Conservation (phyloP, 2,888 invertebrate species). For the Eilema griseolum region DNA sequence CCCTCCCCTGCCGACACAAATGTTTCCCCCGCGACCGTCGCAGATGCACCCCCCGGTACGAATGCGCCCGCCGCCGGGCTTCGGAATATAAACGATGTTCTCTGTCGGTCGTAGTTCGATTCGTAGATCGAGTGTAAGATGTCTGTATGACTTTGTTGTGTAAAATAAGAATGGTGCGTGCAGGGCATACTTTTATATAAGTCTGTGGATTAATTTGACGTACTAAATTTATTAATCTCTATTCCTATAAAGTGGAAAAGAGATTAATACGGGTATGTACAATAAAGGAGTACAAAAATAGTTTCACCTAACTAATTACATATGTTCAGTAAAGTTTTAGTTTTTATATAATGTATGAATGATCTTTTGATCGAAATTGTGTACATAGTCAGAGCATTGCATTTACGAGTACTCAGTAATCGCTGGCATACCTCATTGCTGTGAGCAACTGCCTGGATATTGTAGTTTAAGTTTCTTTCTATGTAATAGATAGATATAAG, state of each 20-base stretch:
- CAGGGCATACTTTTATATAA: too few species aligned
- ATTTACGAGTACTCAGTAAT: not conserved
- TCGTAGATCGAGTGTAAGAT: too few species aligned
- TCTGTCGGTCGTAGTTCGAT: not conserved
- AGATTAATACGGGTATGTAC: too few species aligned
- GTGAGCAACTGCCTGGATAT: not conserved
- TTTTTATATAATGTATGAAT: not conserved
- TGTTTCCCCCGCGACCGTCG: constrained; percentile 16
- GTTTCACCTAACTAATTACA: not conserved
- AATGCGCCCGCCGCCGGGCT: constrained; percentile 50
- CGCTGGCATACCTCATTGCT: not conserved
- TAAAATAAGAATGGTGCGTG: too few species aligned
- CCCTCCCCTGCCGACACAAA: constrained; percentile 33
- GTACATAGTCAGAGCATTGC: not conserved
- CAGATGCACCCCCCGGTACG: constrained; percentile 9
- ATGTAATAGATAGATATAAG: not conserved
- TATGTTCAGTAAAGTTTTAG: not conserved
- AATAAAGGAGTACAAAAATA: not conserved
- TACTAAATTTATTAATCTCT: too few species aligned
- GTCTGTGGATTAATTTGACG: too few species aligned
- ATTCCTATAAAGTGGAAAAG: too few species aligned
- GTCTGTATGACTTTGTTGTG: too few species aligned
- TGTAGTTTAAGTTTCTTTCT: not conserved
- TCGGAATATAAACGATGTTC: constrained; percentile 26
- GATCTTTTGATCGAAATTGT: not conserved